Evolutionary conservation across 1,140 invertebrate species (phyloP), one percentile per base, ranked within the genome.

Genomic region (Rhopalosiphum maidis): DNA sequence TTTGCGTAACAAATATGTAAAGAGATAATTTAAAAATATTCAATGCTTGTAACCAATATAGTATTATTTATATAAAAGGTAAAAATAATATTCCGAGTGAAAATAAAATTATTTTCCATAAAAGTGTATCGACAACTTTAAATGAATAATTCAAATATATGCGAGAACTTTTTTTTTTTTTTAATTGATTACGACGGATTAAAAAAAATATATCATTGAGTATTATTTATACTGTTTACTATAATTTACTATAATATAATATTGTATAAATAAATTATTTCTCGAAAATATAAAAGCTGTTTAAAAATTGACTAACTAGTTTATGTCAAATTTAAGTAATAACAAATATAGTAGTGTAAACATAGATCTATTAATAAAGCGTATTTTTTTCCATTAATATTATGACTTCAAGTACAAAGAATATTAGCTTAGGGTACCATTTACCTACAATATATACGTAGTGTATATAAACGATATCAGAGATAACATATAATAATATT

Each of bases 11-110:
- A 68, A 68, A 51, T 21, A 68, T n/a, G 1, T 68, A 30, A 68
- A 68, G 3, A 15, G 11, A 11, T 15, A n/a, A 25, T 25, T 55
- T 9, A 68, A 77, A 77, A n/a, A n/a, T 77, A 77, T 5, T 77
- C 0, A 77, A 0, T n/a, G 0, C 5, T 5, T 0, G 15, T 77
- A 18, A 5, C 15, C 30, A n/a, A n/a, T 1, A n/a, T 18, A 18
- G 15, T 18, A 77, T n/a, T 35, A 77, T 77, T 35, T 18, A 77
- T 21, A n/a, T 77, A 21, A 5, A 77, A 41, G 41, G n/a, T 15
- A n/a, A 8, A n/a, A n/a, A 15, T 5, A n/a, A 11, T 30, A n/a
- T 68, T 68, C 3, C 30, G 7, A 60, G 25, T 68, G 60, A n/a
- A 68, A 68, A 60, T 4, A 68, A 30, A 68, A 30, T 2, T 68